Conservation (phyloP, 2,113 vertebrate species). For the Prionailurus bengalensis region DNA sequence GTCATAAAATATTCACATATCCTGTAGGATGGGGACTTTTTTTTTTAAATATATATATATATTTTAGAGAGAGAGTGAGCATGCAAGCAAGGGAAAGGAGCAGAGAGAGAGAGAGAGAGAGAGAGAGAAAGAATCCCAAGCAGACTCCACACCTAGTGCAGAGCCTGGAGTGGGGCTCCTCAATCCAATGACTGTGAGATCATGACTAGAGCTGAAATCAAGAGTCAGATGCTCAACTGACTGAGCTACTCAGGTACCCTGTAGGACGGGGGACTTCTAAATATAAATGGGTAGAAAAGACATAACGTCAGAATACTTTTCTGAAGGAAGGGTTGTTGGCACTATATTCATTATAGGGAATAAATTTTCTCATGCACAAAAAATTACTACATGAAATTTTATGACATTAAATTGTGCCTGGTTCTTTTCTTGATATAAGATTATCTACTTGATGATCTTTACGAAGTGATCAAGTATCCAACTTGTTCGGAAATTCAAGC, state of each 20-base stretch:
- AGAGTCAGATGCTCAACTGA: too few relatives aligned
- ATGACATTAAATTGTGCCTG: background rate
- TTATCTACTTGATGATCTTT: background rate
- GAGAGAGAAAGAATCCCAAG: too few relatives aligned
- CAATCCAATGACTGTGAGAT: too few relatives aligned
- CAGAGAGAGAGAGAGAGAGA: too few relatives aligned
- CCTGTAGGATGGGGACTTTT: background rate
- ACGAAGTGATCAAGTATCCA: background rate
- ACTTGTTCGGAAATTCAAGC: background rate
- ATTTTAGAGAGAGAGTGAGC: too few relatives aligned
- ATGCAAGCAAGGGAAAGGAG: too few relatives aligned
- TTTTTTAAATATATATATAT: too few relatives aligned
- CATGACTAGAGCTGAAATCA: too few relatives aligned
- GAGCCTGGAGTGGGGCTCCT: too few relatives aligned
- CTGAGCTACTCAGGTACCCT: too few relatives aligned
- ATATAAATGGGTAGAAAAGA: background rate
- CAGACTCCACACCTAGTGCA: too few relatives aligned
- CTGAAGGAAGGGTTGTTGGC: background rate
- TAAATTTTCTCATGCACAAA: slow-evolving; percentile 10
- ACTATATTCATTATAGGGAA: background rate
- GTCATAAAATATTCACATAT: background rate
- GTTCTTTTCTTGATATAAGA: background rate
- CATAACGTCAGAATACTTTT: background rate
- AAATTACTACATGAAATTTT: background rate
- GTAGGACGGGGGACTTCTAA: background rate